Evolutionary conservation across 2,888 invertebrate genomes (phyloP).

Genomic region (Boloria euphrosyne): DNA sequence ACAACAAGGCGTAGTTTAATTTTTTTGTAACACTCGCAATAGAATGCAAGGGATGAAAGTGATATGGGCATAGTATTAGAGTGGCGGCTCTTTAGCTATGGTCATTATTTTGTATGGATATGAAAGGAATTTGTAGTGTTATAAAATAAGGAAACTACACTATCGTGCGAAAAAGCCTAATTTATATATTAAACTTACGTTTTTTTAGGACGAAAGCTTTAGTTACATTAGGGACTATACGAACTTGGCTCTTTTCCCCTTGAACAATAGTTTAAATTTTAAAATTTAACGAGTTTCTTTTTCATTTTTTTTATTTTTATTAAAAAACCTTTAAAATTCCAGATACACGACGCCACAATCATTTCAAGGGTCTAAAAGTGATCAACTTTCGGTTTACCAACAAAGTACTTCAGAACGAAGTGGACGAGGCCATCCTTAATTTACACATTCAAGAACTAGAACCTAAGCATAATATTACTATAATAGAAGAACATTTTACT

Average conservation of each 20-base stretch:
- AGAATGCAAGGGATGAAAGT: conserved; percentile 47
- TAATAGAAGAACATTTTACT: conserved; percentile 64
- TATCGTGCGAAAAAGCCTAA: background rate
- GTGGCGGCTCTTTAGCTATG: conserved; percentile 68
- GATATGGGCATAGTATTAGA: conserved; percentile 53
- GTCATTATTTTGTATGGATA: conserved; percentile 37
- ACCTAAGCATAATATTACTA: conserved; percentile 58
- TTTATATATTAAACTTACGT: background rate
- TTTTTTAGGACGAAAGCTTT: background rate
- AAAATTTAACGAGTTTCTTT: no score
- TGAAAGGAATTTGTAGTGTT: conserved; percentile 32
- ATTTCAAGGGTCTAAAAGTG: conserved; percentile 85
- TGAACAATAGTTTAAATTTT: background rate
- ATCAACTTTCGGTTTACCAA: conserved; percentile 88
- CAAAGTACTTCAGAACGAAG: conserved; percentile 86
- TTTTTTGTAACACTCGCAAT: conserved; percentile 46
- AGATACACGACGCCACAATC: conserved; percentile 87
- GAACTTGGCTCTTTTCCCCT: conserved; percentile 27
- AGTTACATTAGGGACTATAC: conserved; percentile 4
- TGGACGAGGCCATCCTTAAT: conserved; percentile 86
- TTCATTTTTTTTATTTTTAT: no score
- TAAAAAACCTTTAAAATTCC: conserved; percentile 44
- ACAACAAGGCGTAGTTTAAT: conserved; percentile 32
- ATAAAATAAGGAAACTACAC: conserved; percentile 33
- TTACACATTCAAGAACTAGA: conserved; percentile 83